Evolutionary conservation across 35 echinoderm and acorn worm genomes (phyloP).

Genomic region (Apostichopus parvimensis): DNA sequence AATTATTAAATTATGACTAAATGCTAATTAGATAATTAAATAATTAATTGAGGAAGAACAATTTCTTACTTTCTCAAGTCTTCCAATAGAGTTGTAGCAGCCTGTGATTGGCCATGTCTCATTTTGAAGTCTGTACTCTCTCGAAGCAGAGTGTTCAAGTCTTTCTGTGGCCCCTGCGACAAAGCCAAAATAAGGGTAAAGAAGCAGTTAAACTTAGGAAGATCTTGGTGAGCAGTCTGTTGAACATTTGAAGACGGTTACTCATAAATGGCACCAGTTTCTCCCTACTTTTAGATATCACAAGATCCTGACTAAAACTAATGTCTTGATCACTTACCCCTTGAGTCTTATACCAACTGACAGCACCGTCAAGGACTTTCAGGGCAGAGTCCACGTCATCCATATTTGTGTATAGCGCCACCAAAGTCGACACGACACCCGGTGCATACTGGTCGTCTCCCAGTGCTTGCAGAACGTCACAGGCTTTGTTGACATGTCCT

Average conservation of each 20-base stretch:
- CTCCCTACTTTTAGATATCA: background rate
- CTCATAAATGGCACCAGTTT: background rate
- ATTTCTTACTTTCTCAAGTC: conserved; percentile 91
- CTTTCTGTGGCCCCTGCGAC: conserved; percentile 71
- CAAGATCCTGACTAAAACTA: background rate
- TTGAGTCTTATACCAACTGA: conserved; percentile 84
- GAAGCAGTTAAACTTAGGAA: no score
- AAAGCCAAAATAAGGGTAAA: background rate
- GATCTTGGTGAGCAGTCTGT: no score
- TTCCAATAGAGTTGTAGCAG: conserved; percentile 83
- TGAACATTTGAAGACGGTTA: no score
- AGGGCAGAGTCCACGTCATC: conserved; percentile 78
- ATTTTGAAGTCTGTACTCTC: conserved; percentile 95
- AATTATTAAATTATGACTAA: no score
- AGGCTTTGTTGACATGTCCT: conserved; percentile 80
- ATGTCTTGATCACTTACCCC: conserved; percentile 83
- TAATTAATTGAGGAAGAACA: no score
- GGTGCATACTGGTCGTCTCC: conserved; percentile 63
- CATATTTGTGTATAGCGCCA: conserved; percentile 85
- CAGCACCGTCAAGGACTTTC: conserved; percentile 78
- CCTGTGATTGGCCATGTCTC: conserved; percentile 83
- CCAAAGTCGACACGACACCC: conserved; percentile 87
- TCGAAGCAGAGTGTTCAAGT: conserved; percentile 77
- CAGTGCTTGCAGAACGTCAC: conserved; percentile 64
- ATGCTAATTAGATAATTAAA: no score